These are phyloP conservation scores for Ageneiosus marmoratus DNA, from an alignment of 2,113 vertebrate genomes.

Conservation along the genomic window DNA sequence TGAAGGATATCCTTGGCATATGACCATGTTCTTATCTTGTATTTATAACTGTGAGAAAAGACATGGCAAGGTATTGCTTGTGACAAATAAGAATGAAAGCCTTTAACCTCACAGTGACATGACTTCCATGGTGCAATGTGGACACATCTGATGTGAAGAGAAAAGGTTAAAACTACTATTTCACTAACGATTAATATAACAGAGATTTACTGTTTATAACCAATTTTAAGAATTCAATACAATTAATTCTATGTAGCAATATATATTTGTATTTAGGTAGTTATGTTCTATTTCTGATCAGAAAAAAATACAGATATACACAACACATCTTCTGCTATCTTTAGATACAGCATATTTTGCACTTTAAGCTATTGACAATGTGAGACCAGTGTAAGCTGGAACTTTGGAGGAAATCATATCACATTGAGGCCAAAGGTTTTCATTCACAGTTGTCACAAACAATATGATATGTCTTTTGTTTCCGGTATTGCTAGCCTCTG, in stretches of 20 bases:
- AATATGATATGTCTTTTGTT: background rate
- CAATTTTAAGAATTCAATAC: background rate
- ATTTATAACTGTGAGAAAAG: slow-evolving; percentile 35
- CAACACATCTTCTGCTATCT: background rate
- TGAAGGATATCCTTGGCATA: slow-evolving; percentile 40
- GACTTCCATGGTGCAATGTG: background rate
- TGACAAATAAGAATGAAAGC: slow-evolving; percentile 10
- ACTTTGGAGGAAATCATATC: background rate
- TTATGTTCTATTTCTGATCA: background rate
- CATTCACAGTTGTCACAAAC: background rate
- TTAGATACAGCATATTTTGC: background rate
- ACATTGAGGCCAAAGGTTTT: background rate
- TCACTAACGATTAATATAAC: background rate
- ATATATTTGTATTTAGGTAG: background rate
- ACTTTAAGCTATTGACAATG: background rate
- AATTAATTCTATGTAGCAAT: background rate
- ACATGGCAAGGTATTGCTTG: slow-evolving; percentile 8
- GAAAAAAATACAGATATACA: background rate
- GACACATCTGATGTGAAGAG: background rate
- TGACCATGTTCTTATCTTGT: slow-evolving; percentile 40
- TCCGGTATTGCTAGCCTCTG: background rate
- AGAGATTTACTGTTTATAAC: background rate
- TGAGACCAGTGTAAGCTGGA: background rate
- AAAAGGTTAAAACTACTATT: background rate
- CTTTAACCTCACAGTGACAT: slow-evolving; percentile 15